Base-by-base conservation (phyloP, 2,113 vertebrate genomes). In the Rhinichthys klamathensis region DNA sequence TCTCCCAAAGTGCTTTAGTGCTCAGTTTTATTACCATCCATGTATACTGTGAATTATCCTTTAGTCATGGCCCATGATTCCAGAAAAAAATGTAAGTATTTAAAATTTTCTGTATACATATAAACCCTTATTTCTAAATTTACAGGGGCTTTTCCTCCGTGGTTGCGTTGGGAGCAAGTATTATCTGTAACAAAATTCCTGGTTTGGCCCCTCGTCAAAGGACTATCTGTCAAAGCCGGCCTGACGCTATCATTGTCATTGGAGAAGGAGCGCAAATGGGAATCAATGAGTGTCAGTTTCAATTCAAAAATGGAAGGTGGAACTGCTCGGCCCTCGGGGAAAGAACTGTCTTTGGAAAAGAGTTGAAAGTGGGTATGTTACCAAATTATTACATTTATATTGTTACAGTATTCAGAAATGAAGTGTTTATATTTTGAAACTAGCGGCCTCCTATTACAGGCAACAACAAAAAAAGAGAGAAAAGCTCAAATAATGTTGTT, bases 111-210 rank as follows among this genome's bases (percentile, higher is more conserved):
- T 70, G 25, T 70, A 44, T 58, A 38, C 16, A 44, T n/a, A 69
- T 51, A 54, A 35, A 76, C 78, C 21, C 10, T 58, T 79, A 54
- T 32, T 27, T 85, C 90, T 18, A 89, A 86, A 77, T 91, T 94
- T 80, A 49, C 92, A 99, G 98, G 91, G 97, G 96, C 6, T 96
- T 99, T 91, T 98, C 97, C 32, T 97, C 97, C 27, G 98, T 99
- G 94, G 96, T 97, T 82, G 97, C 98, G 76, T 94, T 99, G 92
- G 97, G 98, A 88, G 97, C 97, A 63, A 98, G 97, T 93, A 97
- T 99, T 94, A 99, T 99, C 95, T 99, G 98, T 86, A 99, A 97
- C 91, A 99, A 99, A 93, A 99, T 99, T 92, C 98, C 98, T 18
- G 98, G 98, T 41, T 91, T 99, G 86, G 98, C 97, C 51, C 98